Evolutionary conservation across 1,140 invertebrate genomes (phyloP).

Genomic region (Eciton burchellii): DNA sequence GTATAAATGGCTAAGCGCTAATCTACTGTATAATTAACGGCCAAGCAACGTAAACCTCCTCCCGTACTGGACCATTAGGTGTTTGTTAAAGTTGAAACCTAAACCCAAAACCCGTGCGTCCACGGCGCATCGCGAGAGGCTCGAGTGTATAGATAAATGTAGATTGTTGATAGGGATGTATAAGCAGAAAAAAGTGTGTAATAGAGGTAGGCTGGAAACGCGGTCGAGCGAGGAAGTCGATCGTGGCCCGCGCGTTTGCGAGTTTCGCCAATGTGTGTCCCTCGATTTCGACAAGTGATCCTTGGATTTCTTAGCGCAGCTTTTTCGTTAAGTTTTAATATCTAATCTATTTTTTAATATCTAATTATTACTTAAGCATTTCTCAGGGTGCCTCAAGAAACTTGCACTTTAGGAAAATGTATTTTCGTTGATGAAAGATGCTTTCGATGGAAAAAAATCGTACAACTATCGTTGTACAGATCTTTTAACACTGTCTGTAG

Average conservation of each 20-base stretch:
- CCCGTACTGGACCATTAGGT: slow-evolving; percentile 75
- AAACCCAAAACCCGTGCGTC: slow-evolving; percentile 61
- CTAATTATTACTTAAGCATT: background rate
- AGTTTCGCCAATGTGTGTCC: slow-evolving; percentile 39
- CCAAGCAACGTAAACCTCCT: slow-evolving; percentile 68
- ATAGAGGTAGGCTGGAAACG: slow-evolving; percentile 49
- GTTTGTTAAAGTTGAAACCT: slow-evolving; percentile 77
- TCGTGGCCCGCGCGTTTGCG: slow-evolving; percentile 44
- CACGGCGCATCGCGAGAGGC: slow-evolving; percentile 49
- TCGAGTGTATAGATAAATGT: slow-evolving; percentile 73
- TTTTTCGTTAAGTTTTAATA: background rate
- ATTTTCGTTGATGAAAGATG: slow-evolving; percentile 20
- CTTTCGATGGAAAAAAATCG: slow-evolving; percentile 6
- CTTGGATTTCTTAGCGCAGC: background rate
- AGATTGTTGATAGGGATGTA: slow-evolving; percentile 69
- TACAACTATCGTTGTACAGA: background rate
- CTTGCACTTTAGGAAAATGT: background rate
- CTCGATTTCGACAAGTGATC: slow-evolving; percentile 4
- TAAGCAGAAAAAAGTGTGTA: slow-evolving; percentile 39
- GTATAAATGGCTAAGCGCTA: slow-evolving; percentile 71
- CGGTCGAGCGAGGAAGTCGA: slow-evolving; percentile 39
- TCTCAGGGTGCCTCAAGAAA: slow-evolving; percentile 25
- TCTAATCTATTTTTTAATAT: slow-evolving; percentile 29
- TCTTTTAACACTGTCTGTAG: background rate
- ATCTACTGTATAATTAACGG: slow-evolving; percentile 69